Conservation (phyloP, 2,797 vertebrate species). For the Enoplosus armatus region DNA sequence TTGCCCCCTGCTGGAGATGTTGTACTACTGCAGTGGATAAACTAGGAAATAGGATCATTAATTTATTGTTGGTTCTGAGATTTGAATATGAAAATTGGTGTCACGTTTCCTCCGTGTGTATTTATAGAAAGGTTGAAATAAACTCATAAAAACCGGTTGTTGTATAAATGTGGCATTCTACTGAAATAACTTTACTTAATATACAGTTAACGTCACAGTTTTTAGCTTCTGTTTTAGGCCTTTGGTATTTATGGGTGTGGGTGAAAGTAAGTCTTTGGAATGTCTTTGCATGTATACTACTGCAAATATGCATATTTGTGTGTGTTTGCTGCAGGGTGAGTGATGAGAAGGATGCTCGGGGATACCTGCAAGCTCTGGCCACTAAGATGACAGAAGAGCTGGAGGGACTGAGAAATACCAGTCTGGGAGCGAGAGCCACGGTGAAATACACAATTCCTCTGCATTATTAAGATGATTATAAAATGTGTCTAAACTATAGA, state of each 20-base stretch:
- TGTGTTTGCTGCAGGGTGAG: constrained; percentile 90
- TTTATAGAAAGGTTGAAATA: neutral
- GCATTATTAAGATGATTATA: too few species aligned
- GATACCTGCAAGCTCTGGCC: constrained; percentile 97
- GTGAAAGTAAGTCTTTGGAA: neutral
- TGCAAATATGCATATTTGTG: neutral
- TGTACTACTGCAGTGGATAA: constrained; percentile 7
- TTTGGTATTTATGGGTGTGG: neutral
- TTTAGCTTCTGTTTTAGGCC: neutral
- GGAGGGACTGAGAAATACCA: constrained; percentile 95
- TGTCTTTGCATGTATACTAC: neutral
- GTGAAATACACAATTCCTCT: constrained; percentile 82
- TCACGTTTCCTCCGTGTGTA: constrained; percentile 1
- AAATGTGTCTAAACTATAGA: neutral
- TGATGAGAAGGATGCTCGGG: constrained; percentile 98
- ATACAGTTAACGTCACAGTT: neutral
- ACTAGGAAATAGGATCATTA: neutral
- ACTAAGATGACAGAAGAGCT: constrained; percentile 99
- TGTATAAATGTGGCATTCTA: neutral
- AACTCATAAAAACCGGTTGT: neutral
- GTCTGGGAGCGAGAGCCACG: constrained; percentile 93
- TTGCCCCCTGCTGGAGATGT: constrained; percentile 57
- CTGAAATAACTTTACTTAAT: neutral
- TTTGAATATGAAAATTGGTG: neutral
- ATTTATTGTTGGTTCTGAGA: neutral